Evolutionary conservation across 2,113 vertebrate genomes (phyloP), one percentile per base, ranked within the genome.

Genomic region (Lonchura striata): DNA sequence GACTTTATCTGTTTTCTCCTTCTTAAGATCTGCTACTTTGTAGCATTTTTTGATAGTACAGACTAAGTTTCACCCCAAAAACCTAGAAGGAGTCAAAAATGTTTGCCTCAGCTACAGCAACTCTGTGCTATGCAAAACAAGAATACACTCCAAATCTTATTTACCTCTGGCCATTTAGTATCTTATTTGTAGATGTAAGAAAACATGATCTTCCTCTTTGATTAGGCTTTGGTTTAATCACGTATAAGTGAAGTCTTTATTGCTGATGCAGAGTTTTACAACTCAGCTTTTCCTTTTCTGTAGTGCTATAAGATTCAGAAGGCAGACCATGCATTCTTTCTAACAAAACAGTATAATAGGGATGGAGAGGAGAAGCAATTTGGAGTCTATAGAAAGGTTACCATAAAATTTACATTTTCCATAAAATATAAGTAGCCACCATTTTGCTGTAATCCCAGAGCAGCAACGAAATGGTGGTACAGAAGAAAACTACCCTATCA

Each of bases 351-450:
- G 53, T 47, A 59, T 90, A 90, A 94, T 15, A 69, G 33, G 31
- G 54, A 37, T 64, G 37, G 82, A 86, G 56, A 46, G n/a, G 88
- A 84, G 85, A 95, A 93, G 88, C 92, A 96, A 93, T 94, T 95
- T 91, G 72, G 59, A 95, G 82, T 79, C 96, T 85, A 94, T 83
- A 92, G 81, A 78, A 97, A 95, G 74, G 94, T 92, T 95, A 96
- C 76, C 60, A 92, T 96, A 94, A 95, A 97, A 97, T 98, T 96
- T 97, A 97, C 97, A 97, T 97, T 97, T 97, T 94, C 92, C 95
- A 97, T 97, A 97, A 97, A 97, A 96, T 96, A 86, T 95, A 97
- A 97, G 96, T 94, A 96, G 91, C 96, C 97, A 96, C 97, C 97
- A 97, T 97, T 97, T 97, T 97, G 90, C 96, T 97, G 82, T 95